phyloP scores from a whole-genome alignment of 1,140 invertebrate species.

The Scaptomyza graminum region DNA sequence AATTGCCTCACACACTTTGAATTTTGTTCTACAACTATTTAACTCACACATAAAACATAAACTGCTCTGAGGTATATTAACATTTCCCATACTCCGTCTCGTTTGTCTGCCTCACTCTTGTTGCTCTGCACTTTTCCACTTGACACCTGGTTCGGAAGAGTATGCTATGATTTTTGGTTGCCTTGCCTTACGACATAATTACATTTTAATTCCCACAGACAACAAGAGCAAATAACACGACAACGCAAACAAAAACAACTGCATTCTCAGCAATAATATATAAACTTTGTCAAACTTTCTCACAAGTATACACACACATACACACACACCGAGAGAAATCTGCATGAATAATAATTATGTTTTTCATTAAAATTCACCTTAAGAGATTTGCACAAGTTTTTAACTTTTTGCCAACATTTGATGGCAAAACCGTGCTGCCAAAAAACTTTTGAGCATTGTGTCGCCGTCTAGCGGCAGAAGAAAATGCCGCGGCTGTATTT shows the following conservation, averaged over 20 bases:
- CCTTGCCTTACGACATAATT: constrained; percentile 68
- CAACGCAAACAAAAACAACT: constrained; percentile 33
- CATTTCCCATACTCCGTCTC: not conserved
- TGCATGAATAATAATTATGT: constrained; percentile 81
- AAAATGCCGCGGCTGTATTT: constrained; percentile 31
- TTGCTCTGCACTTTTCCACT: constrained; percentile 16
- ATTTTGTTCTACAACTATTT: not conserved
- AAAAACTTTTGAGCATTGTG: constrained; percentile 39
- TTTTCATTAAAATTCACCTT: constrained; percentile 82
- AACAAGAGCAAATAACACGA: constrained; percentile 58
- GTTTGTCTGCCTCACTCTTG: not conserved
- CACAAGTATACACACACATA: constrained; percentile 24
- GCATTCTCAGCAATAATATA: constrained; percentile 47
- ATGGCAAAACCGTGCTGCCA: constrained; percentile 11
- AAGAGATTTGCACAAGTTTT: constrained; percentile 60
- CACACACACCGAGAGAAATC: constrained; percentile 42
- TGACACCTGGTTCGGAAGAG: constrained; percentile 46
- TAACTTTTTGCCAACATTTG: constrained; percentile 54
- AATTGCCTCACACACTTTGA: too few species aligned
- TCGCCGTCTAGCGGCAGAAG: constrained; percentile 24
- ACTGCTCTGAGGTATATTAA: constrained; percentile 49
- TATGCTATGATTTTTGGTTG: constrained; percentile 57
- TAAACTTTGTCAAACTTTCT: constrained; percentile 71
- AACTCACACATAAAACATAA: not conserved
- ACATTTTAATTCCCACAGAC: constrained; percentile 74